Conservation (phyloP, 1,140 invertebrate species). For the Schlechtendalia chinensis region DNA sequence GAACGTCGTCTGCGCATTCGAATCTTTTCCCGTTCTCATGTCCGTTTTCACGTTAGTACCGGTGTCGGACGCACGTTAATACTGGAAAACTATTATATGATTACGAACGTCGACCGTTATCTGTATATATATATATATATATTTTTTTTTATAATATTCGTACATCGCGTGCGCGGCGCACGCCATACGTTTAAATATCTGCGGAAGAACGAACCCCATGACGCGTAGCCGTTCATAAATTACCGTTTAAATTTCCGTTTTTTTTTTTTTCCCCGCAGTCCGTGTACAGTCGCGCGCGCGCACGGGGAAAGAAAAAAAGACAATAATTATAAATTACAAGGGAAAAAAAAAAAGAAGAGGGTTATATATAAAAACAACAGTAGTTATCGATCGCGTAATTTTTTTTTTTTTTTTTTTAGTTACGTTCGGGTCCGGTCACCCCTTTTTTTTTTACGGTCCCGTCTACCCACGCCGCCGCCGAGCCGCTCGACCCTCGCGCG, state of each 20-base stretch:
- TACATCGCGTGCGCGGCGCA: conserved; percentile 24
- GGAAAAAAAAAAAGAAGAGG: conserved; percentile 38
- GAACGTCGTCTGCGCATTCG: too few species aligned
- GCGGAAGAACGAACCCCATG: conserved; percentile 2
- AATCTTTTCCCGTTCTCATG: too few species aligned
- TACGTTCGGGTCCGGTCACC: conserved; percentile 44
- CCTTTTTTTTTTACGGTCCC: conserved; percentile 41
- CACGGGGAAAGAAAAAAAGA: conserved; percentile 12
- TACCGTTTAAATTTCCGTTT: conserved; percentile 45
- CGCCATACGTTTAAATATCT: conserved; percentile 17
- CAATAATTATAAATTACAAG: conserved; percentile 49
- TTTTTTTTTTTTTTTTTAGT: conserved; percentile 26
- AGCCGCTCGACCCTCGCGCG: background rate
- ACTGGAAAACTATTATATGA: conserved; percentile 3
- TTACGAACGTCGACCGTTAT: background rate
- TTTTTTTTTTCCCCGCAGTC: background rate
- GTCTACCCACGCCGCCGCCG: background rate
- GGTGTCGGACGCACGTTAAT: too few species aligned
- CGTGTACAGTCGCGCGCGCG: too few species aligned
- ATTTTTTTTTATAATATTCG: background rate
- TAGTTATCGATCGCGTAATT: conserved; percentile 49
- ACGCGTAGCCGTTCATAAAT: conserved; percentile 21
- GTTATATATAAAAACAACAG: conserved; percentile 48
- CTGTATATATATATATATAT: background rate
- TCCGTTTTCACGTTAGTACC: too few species aligned